Evolutionary conservation across 2,888 invertebrate genomes (phyloP).

Genomic region (Orthonychiurus folsomi): DNA sequence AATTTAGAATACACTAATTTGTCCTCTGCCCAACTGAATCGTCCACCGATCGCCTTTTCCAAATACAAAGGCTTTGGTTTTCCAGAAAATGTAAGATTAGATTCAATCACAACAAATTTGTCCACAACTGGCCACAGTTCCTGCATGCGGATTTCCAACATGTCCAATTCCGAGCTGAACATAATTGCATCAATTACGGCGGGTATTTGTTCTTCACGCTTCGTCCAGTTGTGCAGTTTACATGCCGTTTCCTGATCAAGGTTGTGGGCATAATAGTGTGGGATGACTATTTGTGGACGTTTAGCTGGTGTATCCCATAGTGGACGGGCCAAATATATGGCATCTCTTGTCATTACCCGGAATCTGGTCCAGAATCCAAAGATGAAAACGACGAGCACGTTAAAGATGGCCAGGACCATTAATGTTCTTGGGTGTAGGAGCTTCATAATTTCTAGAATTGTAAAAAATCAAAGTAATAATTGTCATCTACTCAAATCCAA

Average conservation of each 20-base stretch:
- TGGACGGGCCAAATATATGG: slow-evolving; percentile 23
- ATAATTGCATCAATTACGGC: slow-evolving; percentile 25
- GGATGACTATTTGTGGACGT: slow-evolving; percentile 18
- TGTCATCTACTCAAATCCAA: too few relatives aligned
- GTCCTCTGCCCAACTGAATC: slow-evolving; percentile 27
- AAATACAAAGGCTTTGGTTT: slow-evolving; percentile 44
- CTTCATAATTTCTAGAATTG: too few relatives aligned
- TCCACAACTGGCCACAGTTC: slow-evolving; percentile 56
- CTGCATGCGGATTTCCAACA: slow-evolving; percentile 52
- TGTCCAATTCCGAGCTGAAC: slow-evolving; percentile 26
- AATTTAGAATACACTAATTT: slow-evolving; percentile 28
- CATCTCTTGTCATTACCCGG: slow-evolving; percentile 17
- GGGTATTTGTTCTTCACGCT: background rate
- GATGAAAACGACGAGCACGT: too few relatives aligned
- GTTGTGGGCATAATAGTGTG: slow-evolving; percentile 19
- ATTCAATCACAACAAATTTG: slow-evolving; percentile 52
- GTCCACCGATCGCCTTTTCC: slow-evolving; percentile 46
- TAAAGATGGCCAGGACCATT: too few relatives aligned
- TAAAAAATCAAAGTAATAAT: too few relatives aligned
- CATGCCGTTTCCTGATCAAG: slow-evolving; percentile 15
- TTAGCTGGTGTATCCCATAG: slow-evolving; percentile 22
- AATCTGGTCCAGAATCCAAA: background rate
- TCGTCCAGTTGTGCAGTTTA: slow-evolving; percentile 19
- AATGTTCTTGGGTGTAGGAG: too few relatives aligned
- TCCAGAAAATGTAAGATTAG: slow-evolving; percentile 43